Percentiles rank a stretch among this genome's conserved stretches.
Evolutionary conservation across 2,113 vertebrate species (phyloP).

Genomic region (Ancistrus triradiatus): DNA sequence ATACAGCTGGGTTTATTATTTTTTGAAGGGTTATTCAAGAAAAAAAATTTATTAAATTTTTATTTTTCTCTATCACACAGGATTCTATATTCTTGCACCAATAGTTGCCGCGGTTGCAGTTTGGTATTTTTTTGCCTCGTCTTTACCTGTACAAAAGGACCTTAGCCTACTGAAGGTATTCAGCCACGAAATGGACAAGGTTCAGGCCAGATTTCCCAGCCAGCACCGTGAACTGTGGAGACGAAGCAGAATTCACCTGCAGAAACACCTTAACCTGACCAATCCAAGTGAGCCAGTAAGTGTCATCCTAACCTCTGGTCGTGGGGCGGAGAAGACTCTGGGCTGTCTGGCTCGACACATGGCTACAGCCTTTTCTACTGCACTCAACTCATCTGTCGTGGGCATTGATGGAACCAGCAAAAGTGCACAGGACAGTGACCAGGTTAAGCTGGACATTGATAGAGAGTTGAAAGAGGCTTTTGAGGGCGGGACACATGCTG

Average conservation of each 20-base stretch:
- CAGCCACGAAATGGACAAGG: slow-evolving; percentile 58
- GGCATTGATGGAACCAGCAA: slow-evolving; percentile 67
- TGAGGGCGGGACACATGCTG: slow-evolving; percentile 66
- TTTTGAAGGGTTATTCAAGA: no score
- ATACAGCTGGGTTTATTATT: no score
- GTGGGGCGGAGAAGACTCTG: slow-evolving; percentile 68
- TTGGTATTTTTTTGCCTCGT: fast-evolving
- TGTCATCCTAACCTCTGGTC: slow-evolving; percentile 79
- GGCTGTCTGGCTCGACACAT: slow-evolving; percentile 74
- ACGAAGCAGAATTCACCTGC: slow-evolving; percentile 75
- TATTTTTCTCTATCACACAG: slow-evolving; percentile 6
- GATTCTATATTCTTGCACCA: no score
- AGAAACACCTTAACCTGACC: slow-evolving; percentile 74
- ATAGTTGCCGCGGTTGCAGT: background rate
- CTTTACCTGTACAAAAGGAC: background rate
- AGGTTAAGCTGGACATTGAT: slow-evolving; percentile 81
- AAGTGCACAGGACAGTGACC: slow-evolving; percentile 69
- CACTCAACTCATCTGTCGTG: slow-evolving; percentile 63
- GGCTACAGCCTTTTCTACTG: slow-evolving; percentile 70
- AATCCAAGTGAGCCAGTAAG: slow-evolving; percentile 78
- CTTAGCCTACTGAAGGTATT: slow-evolving; percentile 10
- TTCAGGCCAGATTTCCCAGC: slow-evolving; percentile 71
- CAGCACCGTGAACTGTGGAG: slow-evolving; percentile 81
- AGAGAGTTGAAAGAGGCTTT: slow-evolving; percentile 73
- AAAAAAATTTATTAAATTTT: no score